phyloP scores from a whole-genome alignment of 92 coral and sea anemone genomes.

The Hydrozoanthus gracilis region DNA sequence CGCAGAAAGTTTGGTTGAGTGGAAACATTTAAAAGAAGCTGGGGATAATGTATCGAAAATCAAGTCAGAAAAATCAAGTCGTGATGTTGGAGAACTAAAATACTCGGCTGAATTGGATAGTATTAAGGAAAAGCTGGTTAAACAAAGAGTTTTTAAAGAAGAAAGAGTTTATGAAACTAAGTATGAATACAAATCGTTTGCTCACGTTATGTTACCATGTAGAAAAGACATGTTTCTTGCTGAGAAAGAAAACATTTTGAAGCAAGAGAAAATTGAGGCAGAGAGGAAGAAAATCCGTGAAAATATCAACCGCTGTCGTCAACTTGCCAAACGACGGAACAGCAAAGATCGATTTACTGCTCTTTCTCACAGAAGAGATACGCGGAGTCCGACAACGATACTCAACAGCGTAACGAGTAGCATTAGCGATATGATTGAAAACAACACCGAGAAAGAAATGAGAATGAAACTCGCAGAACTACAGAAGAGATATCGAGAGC shows the following conservation, averaged over 20 bases:
- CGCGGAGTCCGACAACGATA: slow-evolving; percentile 82
- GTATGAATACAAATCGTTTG: slow-evolving; percentile 47
- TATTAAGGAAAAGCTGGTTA: slow-evolving; percentile 1
- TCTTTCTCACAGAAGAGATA: slow-evolving; percentile 75
- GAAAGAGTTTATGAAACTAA: slow-evolving; percentile 48
- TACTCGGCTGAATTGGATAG: slow-evolving; percentile 6
- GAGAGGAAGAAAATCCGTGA: slow-evolving; percentile 91
- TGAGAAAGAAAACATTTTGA: slow-evolving; percentile 88
- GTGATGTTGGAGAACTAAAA: slow-evolving; percentile 23
- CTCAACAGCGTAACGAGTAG: slow-evolving; percentile 83
- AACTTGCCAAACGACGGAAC: slow-evolving; percentile 87
- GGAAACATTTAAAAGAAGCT: slow-evolving; percentile 17
- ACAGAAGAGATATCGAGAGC: slow-evolving; percentile 93
- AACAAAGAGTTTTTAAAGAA: slow-evolving; percentile 8
- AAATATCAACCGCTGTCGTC: slow-evolving; percentile 88
- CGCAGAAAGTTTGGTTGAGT: slow-evolving; percentile 1
- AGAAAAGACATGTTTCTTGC: slow-evolving; percentile 57
- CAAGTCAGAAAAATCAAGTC: slow-evolving; percentile 10
- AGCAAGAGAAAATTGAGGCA: slow-evolving; percentile 76
- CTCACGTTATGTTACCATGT: slow-evolving; percentile 52
- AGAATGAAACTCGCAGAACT: slow-evolving; percentile 90
- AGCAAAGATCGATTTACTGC: slow-evolving; percentile 85
- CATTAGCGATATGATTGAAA: slow-evolving; percentile 83
- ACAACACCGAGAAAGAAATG: slow-evolving; percentile 86
- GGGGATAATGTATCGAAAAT: background rate